Base-by-base conservation (phyloP, 2,797 vertebrate species). In the Lepidocolaptes lacrymiger region DNA sequence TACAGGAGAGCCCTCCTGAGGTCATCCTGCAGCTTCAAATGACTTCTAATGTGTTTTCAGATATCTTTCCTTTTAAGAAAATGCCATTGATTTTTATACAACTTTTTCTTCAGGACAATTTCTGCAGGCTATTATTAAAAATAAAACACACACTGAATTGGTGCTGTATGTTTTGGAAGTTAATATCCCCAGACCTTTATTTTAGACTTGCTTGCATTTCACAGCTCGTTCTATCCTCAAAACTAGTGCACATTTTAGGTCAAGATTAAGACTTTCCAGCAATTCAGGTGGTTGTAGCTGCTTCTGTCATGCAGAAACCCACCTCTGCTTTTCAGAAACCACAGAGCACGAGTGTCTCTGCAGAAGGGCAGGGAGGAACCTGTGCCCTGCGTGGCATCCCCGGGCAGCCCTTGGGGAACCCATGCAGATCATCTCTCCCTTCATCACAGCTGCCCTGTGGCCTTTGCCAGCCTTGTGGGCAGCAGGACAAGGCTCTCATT, bases 391-490 rank as follows among this genome's bases (percentile, higher is more conserved):
- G 74, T 48, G 23, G 28, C 32, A 36, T 52, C 52, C 32, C 67
- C 46, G 54, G 3, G 58, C 46, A 86, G 63, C 30, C 51, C 41
- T 16, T 15, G 17, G 54, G 82, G 49, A 58, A 15, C n/a, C 56
- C 18, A 11, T 86, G 72, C 89, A 76, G 39, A 81, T 89, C 49
- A 76, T 19, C 41, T 11, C 61, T 56, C 55, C 81, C 79, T 46
- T 23, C 37, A 44, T 86, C 51, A 23, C 78, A 44, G 86, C 10
- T 52, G n/a, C 54, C 5, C 46, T 74, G 89, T 54, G 86, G 80
- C 13, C 34, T 75, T 87, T 74, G 55, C 85, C 44, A 72, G 77
- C 52, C 77, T 27, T 89, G 90, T 89, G 95, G 94, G 44, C 87
- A 82, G 1, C 8, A 58, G 32, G 77, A 48, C 23, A 20, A 91